phyloP scores from a whole-genome alignment of 1,140 invertebrate genomes.

The Caenorhabditis brenneri region DNA sequence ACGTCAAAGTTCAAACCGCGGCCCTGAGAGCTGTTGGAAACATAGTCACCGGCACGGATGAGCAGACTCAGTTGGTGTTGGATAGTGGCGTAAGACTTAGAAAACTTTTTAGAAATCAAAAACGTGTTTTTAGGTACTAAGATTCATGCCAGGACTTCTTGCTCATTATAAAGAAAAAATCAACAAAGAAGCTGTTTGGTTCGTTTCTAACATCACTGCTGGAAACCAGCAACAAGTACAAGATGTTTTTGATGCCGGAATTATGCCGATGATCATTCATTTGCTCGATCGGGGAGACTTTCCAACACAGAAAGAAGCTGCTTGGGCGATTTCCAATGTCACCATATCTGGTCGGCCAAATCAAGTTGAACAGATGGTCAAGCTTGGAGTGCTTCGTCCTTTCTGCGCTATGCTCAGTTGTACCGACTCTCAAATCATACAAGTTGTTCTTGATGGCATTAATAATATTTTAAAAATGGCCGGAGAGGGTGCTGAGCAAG shows the following conservation, averaged over 20 bases:
- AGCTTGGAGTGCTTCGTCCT: constrained; percentile 71
- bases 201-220: constrained; percentile 96
- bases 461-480: constrained; percentile 83
- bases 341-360: constrained; percentile 93
- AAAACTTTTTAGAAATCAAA: too few relatives aligned
- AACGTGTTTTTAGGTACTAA: constrained; percentile 76
- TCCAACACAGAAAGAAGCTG: constrained; percentile 97
- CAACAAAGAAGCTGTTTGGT: constrained; percentile 96
- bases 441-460: constrained; percentile 89
- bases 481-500: constrained; percentile 59
- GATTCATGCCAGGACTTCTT: constrained; percentile 86
- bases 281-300: constrained; percentile 91
- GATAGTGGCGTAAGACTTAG: constrained; percentile 81
- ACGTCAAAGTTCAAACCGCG: constrained; percentile 95
- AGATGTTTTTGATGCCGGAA: constrained; percentile 91
- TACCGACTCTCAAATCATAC: constrained; percentile 84
- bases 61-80: constrained; percentile 93
- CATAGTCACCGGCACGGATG: constrained; percentile 97
- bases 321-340: constrained; percentile 97
- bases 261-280: constrained; percentile 91
- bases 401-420: constrained; percentile 85
- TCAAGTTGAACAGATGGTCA: constrained; percentile 84
- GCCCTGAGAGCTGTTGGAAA: constrained; percentile 95
- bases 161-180: constrained; percentile 86
- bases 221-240: constrained; percentile 96